Conservation (phyloP, 2,113 vertebrate species). For the Beaufortia kweichowensis region DNA sequence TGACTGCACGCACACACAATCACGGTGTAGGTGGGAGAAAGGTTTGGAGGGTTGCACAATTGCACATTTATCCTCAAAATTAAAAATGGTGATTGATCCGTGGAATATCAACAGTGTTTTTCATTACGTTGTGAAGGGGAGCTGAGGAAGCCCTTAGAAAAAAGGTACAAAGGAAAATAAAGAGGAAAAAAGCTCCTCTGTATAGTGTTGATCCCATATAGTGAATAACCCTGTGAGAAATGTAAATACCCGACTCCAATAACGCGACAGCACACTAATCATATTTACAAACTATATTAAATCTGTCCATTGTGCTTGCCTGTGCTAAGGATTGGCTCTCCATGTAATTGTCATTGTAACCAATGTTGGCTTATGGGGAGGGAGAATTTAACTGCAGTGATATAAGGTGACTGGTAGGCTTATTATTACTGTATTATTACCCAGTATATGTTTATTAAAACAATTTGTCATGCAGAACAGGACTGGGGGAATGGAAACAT, state of each 20-base stretch:
- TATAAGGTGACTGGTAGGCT: constrained; percentile 98
- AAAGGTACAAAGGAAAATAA: constrained; percentile 59
- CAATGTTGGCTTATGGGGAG: constrained; percentile 85
- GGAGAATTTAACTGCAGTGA: constrained; percentile 98
- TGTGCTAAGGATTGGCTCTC: constrained; percentile 83
- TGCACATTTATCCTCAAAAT: constrained; percentile 79
- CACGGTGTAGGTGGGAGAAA: constrained; percentile 68
- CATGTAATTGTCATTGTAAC: constrained; percentile 98
- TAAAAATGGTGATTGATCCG: constrained; percentile 90
- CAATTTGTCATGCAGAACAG: constrained; percentile 99
- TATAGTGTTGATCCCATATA: constrained; percentile 90
- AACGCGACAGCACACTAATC: constrained; percentile 99
- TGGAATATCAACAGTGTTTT: constrained; percentile 87
- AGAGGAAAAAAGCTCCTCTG: constrained; percentile 80
- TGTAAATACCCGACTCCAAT: constrained; percentile 98
- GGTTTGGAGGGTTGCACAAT: constrained; percentile 75
- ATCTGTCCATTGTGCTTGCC: constrained; percentile 96
- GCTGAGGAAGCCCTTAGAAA: constrained; percentile 65
- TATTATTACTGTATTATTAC: constrained; percentile 99
- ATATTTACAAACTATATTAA: constrained; percentile 99
- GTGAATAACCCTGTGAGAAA: constrained; percentile 96
- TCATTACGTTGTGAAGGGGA: constrained; percentile 86
- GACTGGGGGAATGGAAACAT: constrained; percentile 94
- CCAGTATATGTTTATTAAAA: constrained; percentile 99
- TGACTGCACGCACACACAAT: constrained; percentile 49